These are phyloP conservation scores for Andricus quercusramuli DNA, from an alignment of 2,888 invertebrate genomes.

Conservation along the genomic window DNA sequence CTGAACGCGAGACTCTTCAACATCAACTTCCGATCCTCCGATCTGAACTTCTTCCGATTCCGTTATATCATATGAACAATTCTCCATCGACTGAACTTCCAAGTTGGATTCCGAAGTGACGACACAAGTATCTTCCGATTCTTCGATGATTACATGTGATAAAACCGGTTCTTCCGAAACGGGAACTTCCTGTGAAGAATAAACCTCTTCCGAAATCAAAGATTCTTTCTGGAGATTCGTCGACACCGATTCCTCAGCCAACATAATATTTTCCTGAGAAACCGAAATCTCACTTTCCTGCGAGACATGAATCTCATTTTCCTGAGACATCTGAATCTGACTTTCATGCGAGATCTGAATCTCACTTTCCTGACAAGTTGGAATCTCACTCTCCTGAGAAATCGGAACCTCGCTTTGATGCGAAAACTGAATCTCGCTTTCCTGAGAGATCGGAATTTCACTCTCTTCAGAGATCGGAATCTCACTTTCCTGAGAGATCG, in stretches of 20 bases:
- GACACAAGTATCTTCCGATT: conserved; percentile 58
- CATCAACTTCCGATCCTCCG: background rate
- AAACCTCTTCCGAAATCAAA: conserved; percentile 50
- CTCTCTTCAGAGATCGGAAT: background rate
- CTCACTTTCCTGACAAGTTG: background rate
- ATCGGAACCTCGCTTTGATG: background rate
- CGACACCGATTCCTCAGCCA: conserved; percentile 9
- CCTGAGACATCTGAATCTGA: conserved; percentile 25
- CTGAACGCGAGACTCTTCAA: background rate
- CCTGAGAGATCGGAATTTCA: background rate
- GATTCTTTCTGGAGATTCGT: conserved; percentile 39
- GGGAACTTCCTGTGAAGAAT: conserved; percentile 53
- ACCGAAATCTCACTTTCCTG: background rate
- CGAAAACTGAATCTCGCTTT: background rate
- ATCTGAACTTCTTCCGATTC: conserved; percentile 54
- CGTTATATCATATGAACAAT: conserved; percentile 57
- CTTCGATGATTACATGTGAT: conserved; percentile 47
- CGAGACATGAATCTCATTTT: background rate
- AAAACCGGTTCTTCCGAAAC: conserved; percentile 53
- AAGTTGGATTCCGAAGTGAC: conserved; percentile 60
- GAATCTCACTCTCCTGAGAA: conserved; percentile 19
- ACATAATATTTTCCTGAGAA: conserved; percentile 20
- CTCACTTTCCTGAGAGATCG: background rate
- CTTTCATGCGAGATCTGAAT: background rate
- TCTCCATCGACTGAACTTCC: conserved; percentile 57